A percentile compares a stretch with the other conserved stretches of the same genome.
phyloP scores from a whole-genome alignment of 2,888 invertebrate genomes.

The Unio delphinus region DNA sequence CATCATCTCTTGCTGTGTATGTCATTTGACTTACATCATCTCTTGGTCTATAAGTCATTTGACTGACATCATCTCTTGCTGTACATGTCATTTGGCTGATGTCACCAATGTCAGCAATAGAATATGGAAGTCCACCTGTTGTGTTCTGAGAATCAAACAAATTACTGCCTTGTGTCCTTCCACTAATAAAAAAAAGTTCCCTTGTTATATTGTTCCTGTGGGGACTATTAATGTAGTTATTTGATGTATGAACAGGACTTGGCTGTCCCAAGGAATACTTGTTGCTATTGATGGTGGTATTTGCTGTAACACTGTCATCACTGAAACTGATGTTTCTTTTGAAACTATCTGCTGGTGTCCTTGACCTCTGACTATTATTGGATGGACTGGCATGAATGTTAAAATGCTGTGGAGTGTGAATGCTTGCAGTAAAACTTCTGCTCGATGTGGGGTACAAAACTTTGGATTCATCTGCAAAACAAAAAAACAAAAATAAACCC shows the following conservation, averaged over 20 bases:
- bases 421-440: conserved; percentile 5
- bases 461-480: conserved; percentile 33
- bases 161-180: conserved; percentile 29
- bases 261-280: conserved; percentile 24
- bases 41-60: too few species aligned
- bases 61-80: conserved; percentile 49
- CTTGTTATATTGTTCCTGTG: conserved; percentile 23
- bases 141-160: conserved; percentile 42
- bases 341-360: conserved; percentile 25
- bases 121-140: conserved; percentile 49
- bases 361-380: not conserved
- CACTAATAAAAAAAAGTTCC: conserved; percentile 34
- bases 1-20: conserved; percentile 48
- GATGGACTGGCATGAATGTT: too few species aligned
- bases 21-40: conserved; percentile 50
- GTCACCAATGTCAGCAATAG: conserved; percentile 48
- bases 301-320: conserved; percentile 60
- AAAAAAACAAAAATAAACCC: not conserved
- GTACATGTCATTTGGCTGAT: conserved; percentile 38
- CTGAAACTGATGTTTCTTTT: conserved; percentile 61
- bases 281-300: conserved; percentile 48
- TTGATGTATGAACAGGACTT: conserved; percentile 4
- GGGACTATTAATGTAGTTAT: conserved; percentile 14
- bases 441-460: conserved; percentile 14
- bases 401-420: not conserved